Conservation (phyloP, 2,113 vertebrate genomes). For the Dendrocopos noguchii region DNA sequence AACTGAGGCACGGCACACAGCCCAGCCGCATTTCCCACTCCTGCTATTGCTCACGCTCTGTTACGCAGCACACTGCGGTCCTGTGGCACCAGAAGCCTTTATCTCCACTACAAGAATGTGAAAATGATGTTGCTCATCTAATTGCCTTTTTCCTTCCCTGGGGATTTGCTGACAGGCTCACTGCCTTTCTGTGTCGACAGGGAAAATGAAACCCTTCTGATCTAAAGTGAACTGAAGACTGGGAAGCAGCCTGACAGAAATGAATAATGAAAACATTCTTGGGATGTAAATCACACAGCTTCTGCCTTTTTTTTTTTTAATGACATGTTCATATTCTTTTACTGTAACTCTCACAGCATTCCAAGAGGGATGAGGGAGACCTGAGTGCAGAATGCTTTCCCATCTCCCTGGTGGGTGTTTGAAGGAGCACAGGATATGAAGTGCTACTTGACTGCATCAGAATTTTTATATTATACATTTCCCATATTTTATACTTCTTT, state of each 20-base stretch:
- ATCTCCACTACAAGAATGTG: slow-evolving; percentile 13
- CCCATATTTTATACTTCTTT: neutral
- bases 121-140: neutral
- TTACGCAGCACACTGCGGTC: neutral
- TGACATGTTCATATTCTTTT: neutral
- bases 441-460: neutral
- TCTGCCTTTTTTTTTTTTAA: neutral
- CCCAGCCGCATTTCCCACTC: neutral
- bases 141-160: slow-evolving; percentile 11
- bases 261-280: neutral
- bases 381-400: neutral
- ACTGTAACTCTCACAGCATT: neutral
- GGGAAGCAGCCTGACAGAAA: neutral
- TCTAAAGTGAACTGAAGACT: slow-evolving; percentile 2
- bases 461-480: neutral
- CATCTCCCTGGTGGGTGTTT: neutral
- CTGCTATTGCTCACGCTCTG: neutral
- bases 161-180: neutral
- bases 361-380: neutral
- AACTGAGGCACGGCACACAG: neutral
- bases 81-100: slow-evolving; percentile 2
- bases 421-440: neutral
- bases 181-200: neutral
- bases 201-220: slow-evolving; percentile 39
- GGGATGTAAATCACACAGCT: neutral